Evolutionary conservation across 2,113 vertebrate genomes (phyloP).

Genomic region (Columbina picui): DNA sequence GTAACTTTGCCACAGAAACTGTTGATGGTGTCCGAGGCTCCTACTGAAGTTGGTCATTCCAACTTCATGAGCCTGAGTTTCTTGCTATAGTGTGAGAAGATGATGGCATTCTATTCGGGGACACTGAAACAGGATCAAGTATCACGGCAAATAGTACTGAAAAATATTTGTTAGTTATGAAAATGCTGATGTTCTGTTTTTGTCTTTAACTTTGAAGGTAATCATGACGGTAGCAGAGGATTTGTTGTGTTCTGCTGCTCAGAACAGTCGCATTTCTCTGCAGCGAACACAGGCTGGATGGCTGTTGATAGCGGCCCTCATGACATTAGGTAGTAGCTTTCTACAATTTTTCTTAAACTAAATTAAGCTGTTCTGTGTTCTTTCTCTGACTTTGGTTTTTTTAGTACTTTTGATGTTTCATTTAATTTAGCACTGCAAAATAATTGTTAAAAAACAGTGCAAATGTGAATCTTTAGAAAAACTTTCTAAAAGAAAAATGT

Average conservation of each 20-base stretch:
- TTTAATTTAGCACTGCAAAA: background rate
- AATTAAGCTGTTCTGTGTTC: background rate
- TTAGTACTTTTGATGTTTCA: background rate
- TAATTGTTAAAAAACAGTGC: background rate
- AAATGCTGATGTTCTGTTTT: slow-evolving; percentile 7
- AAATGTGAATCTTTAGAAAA: background rate
- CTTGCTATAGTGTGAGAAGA: background rate
- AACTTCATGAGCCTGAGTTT: background rate
- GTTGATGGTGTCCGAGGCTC: background rate
- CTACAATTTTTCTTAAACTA: background rate
- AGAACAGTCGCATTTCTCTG: slow-evolving; percentile 88
- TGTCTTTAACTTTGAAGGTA: slow-evolving; percentile 74
- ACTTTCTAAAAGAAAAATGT: background rate
- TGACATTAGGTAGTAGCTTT: slow-evolving; percentile 84
- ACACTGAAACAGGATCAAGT: background rate
- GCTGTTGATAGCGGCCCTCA: slow-evolving; percentile 87
- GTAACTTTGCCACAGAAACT: background rate
- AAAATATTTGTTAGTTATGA: background rate
- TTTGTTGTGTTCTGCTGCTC: slow-evolving; percentile 88
- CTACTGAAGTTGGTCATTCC: background rate
- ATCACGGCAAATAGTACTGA: background rate
- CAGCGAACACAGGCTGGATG: slow-evolving; percentile 91
- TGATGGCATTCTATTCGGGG: background rate
- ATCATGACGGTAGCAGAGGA: slow-evolving; percentile 89
- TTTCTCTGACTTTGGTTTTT: background rate